These are phyloP conservation scores for Mactromeris polynyma DNA, from an alignment of 2,888 invertebrate species.

Conservation along the genomic window DNA sequence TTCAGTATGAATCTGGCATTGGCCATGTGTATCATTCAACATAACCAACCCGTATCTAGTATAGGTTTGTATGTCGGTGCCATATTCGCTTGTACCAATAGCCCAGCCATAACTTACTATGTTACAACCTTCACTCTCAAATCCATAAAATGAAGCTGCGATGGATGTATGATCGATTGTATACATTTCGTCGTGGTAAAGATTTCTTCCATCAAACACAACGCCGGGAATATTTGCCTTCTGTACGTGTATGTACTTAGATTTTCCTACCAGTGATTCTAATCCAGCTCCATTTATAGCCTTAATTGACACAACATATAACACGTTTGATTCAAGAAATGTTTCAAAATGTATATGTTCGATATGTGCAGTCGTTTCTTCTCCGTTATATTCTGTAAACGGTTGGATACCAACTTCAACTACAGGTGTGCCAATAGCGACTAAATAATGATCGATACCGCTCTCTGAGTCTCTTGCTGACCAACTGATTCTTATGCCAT, in stretches of 20 bases:
- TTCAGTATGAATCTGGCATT: conserved; percentile 72
- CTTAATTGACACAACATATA: conserved; percentile 69
- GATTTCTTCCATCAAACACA: conserved; percentile 75
- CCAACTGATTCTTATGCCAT: conserved; percentile 72
- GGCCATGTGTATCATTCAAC: conserved; percentile 72
- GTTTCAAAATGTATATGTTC: conserved; percentile 59
- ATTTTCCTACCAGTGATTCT: conserved; percentile 50
- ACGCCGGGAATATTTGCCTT: conserved; percentile 74
- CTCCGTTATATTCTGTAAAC: conserved; percentile 48
- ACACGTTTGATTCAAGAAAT: neutral
- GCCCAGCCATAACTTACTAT: conserved; percentile 79
- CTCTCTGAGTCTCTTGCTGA: conserved; percentile 72
- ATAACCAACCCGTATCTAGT: conserved; percentile 77
- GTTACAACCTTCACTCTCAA: conserved; percentile 78
- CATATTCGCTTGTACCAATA: conserved; percentile 73
- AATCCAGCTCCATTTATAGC: conserved; percentile 74
- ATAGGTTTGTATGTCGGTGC: conserved; percentile 75
- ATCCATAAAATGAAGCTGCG: conserved; percentile 77
- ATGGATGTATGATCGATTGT: conserved; percentile 73
- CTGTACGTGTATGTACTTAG: conserved; percentile 67
- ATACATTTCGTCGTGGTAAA: conserved; percentile 69
- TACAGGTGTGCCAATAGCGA: conserved; percentile 67
- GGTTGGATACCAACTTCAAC: conserved; percentile 25
- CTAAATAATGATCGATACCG: conserved; percentile 59
- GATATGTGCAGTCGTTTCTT: conserved; percentile 51